phyloP scores from a whole-genome alignment of 2,888 invertebrate genomes.

The Ecdyonurus torrentis region DNA sequence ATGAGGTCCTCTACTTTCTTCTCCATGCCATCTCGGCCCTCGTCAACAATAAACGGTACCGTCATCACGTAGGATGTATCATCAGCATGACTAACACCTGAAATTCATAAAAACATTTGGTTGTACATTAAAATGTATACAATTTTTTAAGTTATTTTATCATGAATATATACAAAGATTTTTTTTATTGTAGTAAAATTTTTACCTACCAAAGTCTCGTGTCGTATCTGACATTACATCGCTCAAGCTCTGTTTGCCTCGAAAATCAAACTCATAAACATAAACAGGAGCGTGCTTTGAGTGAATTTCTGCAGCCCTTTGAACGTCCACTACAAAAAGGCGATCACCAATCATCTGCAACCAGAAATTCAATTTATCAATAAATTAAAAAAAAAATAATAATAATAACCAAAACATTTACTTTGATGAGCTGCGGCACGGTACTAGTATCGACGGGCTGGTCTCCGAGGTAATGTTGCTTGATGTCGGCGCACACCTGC shows the following conservation, averaged over 20 bases:
- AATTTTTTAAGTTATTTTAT: neutral
- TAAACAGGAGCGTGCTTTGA: slow-evolving; percentile 40
- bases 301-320: slow-evolving; percentile 41
- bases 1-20: slow-evolving; percentile 33
- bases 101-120: slow-evolving; percentile 11
- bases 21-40: slow-evolving; percentile 28
- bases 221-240: slow-evolving; percentile 32
- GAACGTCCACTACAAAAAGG: slow-evolving; percentile 40
- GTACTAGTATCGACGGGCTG: slow-evolving; percentile 20
- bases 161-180: too few relatives aligned
- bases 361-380: too few relatives aligned
- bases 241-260: slow-evolving; percentile 38
- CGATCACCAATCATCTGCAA: slow-evolving; percentile 44
- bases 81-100: slow-evolving; percentile 48
- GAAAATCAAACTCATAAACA: slow-evolving; percentile 45
- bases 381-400: neutral
- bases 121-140: neutral
- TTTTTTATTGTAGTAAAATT: too few relatives aligned
- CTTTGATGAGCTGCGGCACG: slow-evolving; percentile 6
- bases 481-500: slow-evolving; percentile 33
- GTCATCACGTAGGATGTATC: slow-evolving; percentile 37
- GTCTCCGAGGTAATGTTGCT: slow-evolving; percentile 35
- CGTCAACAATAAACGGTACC: slow-evolving; percentile 19
- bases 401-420: neutral
- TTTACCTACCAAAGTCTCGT: slow-evolving; percentile 35